phyloP scores from a whole-genome alignment of 1,140 invertebrate species.

The Cataglyphis hispanica region DNA sequence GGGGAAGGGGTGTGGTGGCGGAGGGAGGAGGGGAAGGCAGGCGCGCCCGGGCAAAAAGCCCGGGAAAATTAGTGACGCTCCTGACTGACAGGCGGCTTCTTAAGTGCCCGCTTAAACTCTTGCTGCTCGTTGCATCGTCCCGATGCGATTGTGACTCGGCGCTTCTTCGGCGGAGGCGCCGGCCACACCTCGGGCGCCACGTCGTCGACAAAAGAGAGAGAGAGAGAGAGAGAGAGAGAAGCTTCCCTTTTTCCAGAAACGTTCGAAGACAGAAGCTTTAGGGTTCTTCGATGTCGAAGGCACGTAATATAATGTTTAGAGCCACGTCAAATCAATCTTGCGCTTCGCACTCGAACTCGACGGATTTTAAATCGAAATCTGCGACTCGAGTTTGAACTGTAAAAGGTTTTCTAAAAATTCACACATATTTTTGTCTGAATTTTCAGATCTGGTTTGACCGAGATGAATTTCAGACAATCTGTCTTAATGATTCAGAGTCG shows the following conservation, averaged over 20 bases:
- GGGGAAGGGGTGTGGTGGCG: background rate
- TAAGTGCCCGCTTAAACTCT: conserved; percentile 80
- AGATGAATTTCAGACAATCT: too few species aligned
- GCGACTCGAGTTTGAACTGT: too few species aligned
- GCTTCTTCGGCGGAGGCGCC: conserved; percentile 76
- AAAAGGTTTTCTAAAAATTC: too few species aligned
- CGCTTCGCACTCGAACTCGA: background rate
- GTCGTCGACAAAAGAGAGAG: conserved; percentile 65
- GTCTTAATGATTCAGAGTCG: too few species aligned
- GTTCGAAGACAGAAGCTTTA: conserved; percentile 24
- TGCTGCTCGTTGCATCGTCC: conserved; percentile 66
- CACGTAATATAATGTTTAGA: background rate
- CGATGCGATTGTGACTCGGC: conserved; percentile 69
- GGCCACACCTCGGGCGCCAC: conserved; percentile 82
- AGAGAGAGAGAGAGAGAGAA: conserved; percentile 9
- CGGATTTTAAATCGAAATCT: background rate
- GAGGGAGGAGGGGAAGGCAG: conserved; percentile 7
- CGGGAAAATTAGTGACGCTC: conserved; percentile 79
- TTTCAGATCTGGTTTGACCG: too few species aligned
- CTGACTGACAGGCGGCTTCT: conserved; percentile 73
- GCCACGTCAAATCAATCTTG: background rate
- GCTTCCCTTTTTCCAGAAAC: conserved; percentile 62
- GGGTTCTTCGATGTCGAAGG: background rate
- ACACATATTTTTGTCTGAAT: too few species aligned
- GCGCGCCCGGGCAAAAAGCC: conserved; percentile 46